Percentiles rank a stretch among this genome's conserved stretches.
These are phyloP conservation scores for Rambutsinella grinnellia DNA, from an alignment of 2,888 invertebrate species.

Conservation along the genomic window DNA sequence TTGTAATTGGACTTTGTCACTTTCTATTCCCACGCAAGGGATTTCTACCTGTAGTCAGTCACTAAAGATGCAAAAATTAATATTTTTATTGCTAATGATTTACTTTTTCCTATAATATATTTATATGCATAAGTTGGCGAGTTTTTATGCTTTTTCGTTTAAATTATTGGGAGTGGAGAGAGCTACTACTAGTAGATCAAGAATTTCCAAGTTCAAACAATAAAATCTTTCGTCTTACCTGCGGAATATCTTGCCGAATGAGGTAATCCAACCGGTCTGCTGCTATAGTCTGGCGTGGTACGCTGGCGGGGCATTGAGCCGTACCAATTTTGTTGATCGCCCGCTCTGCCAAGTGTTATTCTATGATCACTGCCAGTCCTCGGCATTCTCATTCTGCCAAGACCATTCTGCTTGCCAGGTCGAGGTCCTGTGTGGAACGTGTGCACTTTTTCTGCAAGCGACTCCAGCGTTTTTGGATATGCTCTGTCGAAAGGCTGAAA, in stretches of 20 bases:
- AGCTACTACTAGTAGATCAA: too few species aligned
- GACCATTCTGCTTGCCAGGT: slow-evolving; percentile 59
- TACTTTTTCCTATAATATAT: too few species aligned
- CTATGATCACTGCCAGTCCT: slow-evolving; percentile 94
- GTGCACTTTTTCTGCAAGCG: slow-evolving; percentile 92
- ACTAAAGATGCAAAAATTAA: too few species aligned
- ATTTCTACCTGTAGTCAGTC: too few species aligned
- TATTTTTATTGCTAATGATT: too few species aligned
- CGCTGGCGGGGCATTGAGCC: slow-evolving; percentile 66
- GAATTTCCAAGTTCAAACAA: too few species aligned
- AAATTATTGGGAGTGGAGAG: too few species aligned
- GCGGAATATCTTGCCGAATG: slow-evolving; percentile 62
- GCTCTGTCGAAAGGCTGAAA: slow-evolving; percentile 90
- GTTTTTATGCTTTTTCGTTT: too few species aligned
- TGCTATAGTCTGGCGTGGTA: slow-evolving; percentile 35
- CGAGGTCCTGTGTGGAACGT: slow-evolving; percentile 80
- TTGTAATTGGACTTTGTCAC: too few species aligned
- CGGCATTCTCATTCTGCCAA: slow-evolving; percentile 71
- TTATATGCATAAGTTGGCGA: too few species aligned
- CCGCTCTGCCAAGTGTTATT: slow-evolving; percentile 60
- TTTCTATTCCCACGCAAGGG: too few species aligned
- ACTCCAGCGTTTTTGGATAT: slow-evolving; percentile 90
- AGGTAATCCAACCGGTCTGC: slow-evolving; percentile 50
- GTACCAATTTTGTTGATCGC: slow-evolving; percentile 62
- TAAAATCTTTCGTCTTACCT: slow-evolving; percentile 60